Percentiles rank a stretch among this genome's conserved stretches.
Evolutionary conservation across 2,797 vertebrate species (phyloP).

Genomic region (Margarornis squamiger): DNA sequence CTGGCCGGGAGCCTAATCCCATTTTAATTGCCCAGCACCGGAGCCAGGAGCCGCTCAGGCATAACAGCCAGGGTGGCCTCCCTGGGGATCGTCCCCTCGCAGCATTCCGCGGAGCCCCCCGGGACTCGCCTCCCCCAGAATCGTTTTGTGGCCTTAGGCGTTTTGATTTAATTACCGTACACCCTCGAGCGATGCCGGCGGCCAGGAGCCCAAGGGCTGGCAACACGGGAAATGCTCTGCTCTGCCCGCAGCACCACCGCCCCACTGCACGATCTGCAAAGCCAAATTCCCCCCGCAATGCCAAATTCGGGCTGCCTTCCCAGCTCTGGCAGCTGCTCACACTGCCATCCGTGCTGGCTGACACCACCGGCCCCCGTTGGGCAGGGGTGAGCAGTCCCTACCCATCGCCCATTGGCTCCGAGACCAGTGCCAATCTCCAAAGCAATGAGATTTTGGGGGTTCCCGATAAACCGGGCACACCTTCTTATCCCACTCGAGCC

Average conservation of each 20-base stretch:
- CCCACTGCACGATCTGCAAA: not conserved
- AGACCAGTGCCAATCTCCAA: not conserved
- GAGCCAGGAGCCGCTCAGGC: not conserved
- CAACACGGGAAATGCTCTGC: not conserved
- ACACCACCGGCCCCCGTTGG: not conserved
- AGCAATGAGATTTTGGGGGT: not conserved
- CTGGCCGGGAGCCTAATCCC: constrained; percentile 74
- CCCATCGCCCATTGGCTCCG: fast-evolving
- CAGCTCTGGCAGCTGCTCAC: not conserved
- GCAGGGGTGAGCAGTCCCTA: not conserved
- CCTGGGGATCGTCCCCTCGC: not conserved
- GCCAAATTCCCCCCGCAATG: not conserved
- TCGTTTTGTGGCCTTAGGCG: not conserved
- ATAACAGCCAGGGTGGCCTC: not conserved
- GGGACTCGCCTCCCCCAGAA: not conserved
- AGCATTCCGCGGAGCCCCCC: not conserved
- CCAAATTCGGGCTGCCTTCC: not conserved
- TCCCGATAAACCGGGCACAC: not conserved
- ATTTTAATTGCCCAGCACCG: constrained; percentile 75
- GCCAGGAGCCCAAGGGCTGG: not conserved
- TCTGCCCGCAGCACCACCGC: not conserved
- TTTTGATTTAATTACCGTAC: not conserved
- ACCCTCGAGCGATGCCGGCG: not conserved
- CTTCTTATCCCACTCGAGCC: not conserved
- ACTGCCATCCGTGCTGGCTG: not conserved